Conservation (phyloP, 2,888 invertebrate species). For the Drosophila tripunctata region DNA sequence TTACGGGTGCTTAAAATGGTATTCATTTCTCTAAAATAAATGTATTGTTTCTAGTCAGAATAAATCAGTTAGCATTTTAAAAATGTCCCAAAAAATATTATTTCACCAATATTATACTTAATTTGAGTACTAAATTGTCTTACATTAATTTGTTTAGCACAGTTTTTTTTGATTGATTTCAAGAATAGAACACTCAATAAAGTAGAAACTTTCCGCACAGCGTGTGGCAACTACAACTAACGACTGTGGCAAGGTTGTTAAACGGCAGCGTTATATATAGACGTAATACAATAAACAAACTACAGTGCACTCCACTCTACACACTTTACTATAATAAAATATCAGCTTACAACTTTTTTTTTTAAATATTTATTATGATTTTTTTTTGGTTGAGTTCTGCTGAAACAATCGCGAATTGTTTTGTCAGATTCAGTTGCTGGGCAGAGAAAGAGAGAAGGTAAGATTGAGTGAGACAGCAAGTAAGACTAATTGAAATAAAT, state of each 20-base stretch:
- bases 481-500: no score
- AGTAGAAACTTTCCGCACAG: neutral
- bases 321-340: neutral
- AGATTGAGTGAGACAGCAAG: neutral
- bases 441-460: neutral
- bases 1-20: no score
- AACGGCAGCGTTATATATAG: neutral
- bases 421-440: conserved; percentile 6
- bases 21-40: no score
- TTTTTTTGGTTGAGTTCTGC: conserved; percentile 3
- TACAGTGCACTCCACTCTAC: neutral
- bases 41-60: no score
- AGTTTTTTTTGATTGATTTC: neutral
- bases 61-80: no score
- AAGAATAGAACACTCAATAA: neutral
- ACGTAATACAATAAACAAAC: neutral
- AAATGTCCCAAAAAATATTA: no score
- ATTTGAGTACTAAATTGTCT: no score
- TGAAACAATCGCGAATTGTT: conserved; percentile 18
- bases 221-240: neutral
- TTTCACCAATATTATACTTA: no score
- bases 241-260: conserved; percentile 6
- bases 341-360: conserved; percentile 13
- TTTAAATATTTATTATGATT: neutral
- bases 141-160: no score